phyloP scores from a whole-genome alignment of 2,797 vertebrate genomes.

The Nasua narica region DNA sequence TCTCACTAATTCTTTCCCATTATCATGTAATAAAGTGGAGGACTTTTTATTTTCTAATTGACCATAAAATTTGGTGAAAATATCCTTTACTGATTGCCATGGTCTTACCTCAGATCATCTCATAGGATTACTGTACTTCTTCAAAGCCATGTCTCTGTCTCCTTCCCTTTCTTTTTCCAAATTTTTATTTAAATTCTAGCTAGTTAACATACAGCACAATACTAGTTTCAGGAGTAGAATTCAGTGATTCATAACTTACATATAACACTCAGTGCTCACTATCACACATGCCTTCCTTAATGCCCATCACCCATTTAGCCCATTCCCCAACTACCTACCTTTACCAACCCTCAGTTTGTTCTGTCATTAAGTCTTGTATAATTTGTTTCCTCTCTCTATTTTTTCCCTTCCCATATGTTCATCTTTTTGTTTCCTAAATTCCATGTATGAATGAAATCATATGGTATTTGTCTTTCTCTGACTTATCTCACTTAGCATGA shows the following conservation, averaged over 20 bases:
- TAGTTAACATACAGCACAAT: neutral
- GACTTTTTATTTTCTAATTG: neutral
- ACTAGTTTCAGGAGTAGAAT: neutral
- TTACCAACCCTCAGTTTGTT: too few relatives aligned
- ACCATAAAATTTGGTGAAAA: neutral
- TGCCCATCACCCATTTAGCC: neutral
- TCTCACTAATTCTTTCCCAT: neutral
- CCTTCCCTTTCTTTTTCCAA: neutral
- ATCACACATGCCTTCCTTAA: neutral
- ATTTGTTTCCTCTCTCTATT: neutral
- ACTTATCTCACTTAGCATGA: neutral
- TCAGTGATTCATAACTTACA: neutral
- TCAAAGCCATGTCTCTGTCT: neutral
- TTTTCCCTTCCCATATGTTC: neutral
- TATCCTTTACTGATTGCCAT: neutral
- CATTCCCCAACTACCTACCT: neutral
- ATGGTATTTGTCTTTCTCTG: neutral
- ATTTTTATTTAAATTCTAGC: neutral
- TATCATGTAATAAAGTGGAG: neutral
- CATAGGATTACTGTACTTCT: neutral
- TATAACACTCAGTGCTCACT: neutral
- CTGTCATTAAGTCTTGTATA: too few relatives aligned
- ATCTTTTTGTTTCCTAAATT: neutral
- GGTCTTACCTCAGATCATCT: neutral
- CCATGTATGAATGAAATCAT: neutral